Conservation (phyloP, 2,797 vertebrate species). For the Sarcoramphus papa region DNA sequence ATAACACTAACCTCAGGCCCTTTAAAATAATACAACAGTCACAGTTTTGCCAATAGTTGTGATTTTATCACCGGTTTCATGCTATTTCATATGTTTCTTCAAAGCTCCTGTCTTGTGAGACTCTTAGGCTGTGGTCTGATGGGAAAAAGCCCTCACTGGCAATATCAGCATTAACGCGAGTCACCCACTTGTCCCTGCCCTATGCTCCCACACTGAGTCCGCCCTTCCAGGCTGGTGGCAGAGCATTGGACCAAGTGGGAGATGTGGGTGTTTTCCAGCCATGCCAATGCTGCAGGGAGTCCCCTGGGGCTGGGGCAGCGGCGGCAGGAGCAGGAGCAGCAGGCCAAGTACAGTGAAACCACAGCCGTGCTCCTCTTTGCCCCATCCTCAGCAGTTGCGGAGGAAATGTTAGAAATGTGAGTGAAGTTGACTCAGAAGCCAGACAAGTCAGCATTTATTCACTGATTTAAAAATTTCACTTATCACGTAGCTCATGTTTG, state of each 20-base stretch:
- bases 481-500: not conserved
- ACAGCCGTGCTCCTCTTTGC: not conserved
- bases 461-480: not conserved
- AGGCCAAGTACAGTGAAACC: not conserved
- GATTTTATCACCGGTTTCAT: not conserved
- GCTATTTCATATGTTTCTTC: not conserved
- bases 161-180: not conserved
- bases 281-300: rapidly evolving
- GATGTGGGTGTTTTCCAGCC: not conserved
- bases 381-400: not conserved
- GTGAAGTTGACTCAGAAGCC: constrained; percentile 24
- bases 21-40: not conserved
- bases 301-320: rapidly evolving
- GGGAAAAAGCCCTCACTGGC: not conserved
- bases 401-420: constrained; percentile 5
- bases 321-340: not conserved
- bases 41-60: not conserved
- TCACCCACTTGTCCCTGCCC: not conserved
- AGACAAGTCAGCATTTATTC: constrained; percentile 28
- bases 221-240: not conserved
- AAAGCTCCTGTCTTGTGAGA: not conserved
- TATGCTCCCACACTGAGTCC: rapidly evolving
- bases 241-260: not conserved
- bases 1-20: not conserved
- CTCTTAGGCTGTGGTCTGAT: not conserved